phyloP scores from a whole-genome alignment of 2,797 vertebrate species.

The Eulemur rubriventer region DNA sequence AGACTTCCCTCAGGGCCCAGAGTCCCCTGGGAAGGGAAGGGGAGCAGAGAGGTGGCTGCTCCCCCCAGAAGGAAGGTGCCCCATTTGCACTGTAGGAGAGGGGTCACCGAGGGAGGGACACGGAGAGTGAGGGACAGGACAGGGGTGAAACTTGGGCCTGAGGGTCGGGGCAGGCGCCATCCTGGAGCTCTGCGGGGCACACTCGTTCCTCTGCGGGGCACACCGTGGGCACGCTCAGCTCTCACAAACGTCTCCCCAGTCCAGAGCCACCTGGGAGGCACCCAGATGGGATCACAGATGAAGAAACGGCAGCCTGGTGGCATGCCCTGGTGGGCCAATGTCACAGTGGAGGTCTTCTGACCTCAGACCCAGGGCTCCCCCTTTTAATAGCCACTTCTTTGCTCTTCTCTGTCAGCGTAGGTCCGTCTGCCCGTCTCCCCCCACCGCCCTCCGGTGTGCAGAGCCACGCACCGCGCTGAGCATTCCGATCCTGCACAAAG shows the following conservation, averaged over 20 bases:
- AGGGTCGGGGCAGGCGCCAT: fast-evolving
- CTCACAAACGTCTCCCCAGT: background rate
- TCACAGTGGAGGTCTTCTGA: background rate
- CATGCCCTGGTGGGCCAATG: fast-evolving
- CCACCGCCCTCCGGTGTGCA: fast-evolving
- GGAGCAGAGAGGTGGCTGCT: fast-evolving
- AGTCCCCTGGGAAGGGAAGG: fast-evolving
- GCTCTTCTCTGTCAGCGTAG: background rate
- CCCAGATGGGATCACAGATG: fast-evolving
- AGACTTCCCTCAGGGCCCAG: background rate
- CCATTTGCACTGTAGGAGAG: fast-evolving
- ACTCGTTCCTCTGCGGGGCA: fast-evolving
- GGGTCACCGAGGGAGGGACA: too few species aligned
- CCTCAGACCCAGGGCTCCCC: fast-evolving
- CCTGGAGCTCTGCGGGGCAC: fast-evolving
- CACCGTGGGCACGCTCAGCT: fast-evolving
- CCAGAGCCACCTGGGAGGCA: background rate
- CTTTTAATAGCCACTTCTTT: background rate
- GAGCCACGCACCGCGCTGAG: fast-evolving
- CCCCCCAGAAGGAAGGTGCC: background rate
- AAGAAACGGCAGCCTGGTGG: background rate
- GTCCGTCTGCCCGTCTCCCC: background rate
- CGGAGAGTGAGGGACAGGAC: background rate
- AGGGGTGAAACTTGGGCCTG: fast-evolving
- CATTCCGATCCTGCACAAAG: fast-evolving